Conservation (phyloP, 2,888 invertebrate species). For the Trichopoda pennipes region DNA sequence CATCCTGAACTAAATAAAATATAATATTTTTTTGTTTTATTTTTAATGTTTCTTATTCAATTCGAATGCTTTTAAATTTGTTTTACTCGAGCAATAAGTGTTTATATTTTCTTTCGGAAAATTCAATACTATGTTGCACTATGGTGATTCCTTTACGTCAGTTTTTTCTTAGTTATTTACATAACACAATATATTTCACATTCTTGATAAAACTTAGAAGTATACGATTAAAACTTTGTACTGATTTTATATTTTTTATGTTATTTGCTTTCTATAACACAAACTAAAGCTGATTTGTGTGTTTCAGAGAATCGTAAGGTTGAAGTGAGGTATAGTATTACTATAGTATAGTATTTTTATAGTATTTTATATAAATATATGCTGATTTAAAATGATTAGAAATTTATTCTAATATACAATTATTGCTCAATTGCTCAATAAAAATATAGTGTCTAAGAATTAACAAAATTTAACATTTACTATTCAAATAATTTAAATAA, state of each 20-base stretch:
- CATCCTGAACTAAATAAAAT: background rate
- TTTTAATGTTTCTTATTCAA: conserved; percentile 26
- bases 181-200: background rate
- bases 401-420: too few species aligned
- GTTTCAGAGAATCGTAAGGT: background rate
- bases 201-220: conserved; percentile 13
- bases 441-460: too few species aligned
- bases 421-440: too few species aligned
- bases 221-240: too few species aligned
- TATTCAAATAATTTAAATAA: too few species aligned
- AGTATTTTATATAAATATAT: too few species aligned
- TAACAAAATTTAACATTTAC: too few species aligned
- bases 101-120: conserved; percentile 14
- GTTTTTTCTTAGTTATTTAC: conserved; percentile 5
- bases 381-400: too few species aligned
- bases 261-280: background rate
- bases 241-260: background rate
- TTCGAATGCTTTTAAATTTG: background rate
- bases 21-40: conserved; percentile 32
- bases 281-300: background rate
- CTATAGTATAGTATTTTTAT: background rate
- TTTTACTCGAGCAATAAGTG: background rate
- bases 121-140: conserved; percentile 46
- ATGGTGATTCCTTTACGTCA: conserved; percentile 5
- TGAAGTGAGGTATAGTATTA: background rate